phyloP scores from a whole-genome alignment of 2,113 vertebrate species.

The Microtus ochrogaster region DNA sequence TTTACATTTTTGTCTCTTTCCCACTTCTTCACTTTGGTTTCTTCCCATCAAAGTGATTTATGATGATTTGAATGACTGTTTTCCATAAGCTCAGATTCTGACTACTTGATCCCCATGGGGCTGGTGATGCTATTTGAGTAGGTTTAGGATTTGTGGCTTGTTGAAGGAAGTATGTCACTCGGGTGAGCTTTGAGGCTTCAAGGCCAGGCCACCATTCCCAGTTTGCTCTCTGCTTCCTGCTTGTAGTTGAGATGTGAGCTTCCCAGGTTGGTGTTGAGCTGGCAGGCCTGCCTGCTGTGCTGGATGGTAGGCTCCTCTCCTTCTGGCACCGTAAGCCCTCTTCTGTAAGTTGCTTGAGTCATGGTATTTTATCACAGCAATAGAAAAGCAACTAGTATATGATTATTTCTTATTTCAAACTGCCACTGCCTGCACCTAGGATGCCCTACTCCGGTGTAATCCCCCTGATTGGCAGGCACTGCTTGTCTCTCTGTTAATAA shows the following conservation, averaged over 20 bases:
- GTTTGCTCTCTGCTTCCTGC: background rate
- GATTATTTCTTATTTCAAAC: constrained; percentile 5
- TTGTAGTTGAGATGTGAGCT: background rate
- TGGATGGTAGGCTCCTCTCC: background rate
- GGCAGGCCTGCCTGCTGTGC: background rate
- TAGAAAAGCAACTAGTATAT: background rate
- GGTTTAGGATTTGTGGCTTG: background rate
- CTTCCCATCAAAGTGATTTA: background rate
- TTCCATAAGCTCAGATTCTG: background rate
- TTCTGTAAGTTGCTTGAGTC: background rate
- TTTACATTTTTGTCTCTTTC: constrained; percentile 8
- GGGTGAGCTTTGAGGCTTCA: background rate
- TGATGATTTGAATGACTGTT: background rate
- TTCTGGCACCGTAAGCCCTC: background rate
- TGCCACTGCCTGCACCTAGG: background rate
- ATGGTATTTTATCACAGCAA: background rate
- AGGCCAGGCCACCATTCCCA: background rate
- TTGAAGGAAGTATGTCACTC: too few species aligned
- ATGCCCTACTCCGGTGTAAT: background rate
- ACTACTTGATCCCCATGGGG: background rate
- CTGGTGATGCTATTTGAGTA: background rate
- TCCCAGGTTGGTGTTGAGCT: background rate
- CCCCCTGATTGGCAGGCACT: background rate
- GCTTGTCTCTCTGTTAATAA: background rate
- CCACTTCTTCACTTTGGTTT: background rate